A percentile compares a stretch with the other conserved stretches of the same genome.
These are phyloP conservation scores for Deroptyus accipitrinus DNA, from an alignment of 2,113 vertebrate species.

Conservation along the genomic window DNA sequence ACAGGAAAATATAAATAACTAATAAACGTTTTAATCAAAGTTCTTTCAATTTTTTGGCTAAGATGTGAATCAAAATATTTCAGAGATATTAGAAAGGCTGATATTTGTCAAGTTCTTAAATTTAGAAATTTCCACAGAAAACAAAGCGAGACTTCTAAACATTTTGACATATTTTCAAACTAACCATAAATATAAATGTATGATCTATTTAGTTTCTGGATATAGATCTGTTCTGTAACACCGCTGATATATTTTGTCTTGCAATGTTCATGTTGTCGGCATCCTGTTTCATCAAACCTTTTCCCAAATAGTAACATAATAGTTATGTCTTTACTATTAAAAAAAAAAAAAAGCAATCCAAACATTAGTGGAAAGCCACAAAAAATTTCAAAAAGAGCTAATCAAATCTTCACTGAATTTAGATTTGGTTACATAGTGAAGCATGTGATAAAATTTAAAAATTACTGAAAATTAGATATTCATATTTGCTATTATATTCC, in stretches of 20 bases:
- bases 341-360: not conserved
- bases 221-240: not conserved
- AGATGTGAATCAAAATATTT: not conserved
- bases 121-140: not conserved
- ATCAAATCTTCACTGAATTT: not conserved
- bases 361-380: not conserved
- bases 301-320: not conserved
- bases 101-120: not conserved
- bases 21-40: not conserved
- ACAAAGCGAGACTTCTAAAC: not conserved
- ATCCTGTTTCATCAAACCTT: not conserved
- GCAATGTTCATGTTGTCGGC: not conserved
- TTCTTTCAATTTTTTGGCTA: not conserved
- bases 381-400: not conserved
- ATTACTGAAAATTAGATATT: not conserved
- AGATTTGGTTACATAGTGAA: not conserved
- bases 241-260: fast-evolving
- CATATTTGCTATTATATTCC: not conserved
- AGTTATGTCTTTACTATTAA: not conserved
- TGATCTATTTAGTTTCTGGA: not conserved
- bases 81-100: not conserved
- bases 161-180: not conserved
- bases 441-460: not conserved
- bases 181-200: not conserved
- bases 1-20: not conserved